A percentile compares a stretch with the other conserved stretches of the same genome.
phyloP scores from a whole-genome alignment of 2,888 invertebrate genomes.

The Anthrax anthrax region DNA sequence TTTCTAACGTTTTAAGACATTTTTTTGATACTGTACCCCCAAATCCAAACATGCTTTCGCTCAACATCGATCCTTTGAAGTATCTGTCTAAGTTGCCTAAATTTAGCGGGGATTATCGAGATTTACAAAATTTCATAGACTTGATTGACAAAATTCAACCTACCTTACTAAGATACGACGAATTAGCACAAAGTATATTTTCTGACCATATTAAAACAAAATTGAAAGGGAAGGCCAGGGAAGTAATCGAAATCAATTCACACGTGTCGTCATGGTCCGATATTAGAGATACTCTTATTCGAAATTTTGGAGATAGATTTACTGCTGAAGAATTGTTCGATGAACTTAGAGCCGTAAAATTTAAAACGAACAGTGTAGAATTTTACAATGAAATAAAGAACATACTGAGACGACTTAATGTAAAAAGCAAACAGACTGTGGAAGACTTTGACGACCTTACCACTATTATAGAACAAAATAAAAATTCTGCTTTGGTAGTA shows the following conservation, averaged over 20 bases:
- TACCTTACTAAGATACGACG: neutral
- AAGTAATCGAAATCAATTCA: conserved; percentile 5
- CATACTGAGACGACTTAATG: neutral
- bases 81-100: neutral
- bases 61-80: neutral
- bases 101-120: neutral
- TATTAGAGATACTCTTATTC: neutral
- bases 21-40: too few relatives aligned
- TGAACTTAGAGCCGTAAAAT: conserved; percentile 2
- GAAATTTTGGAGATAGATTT: conserved; percentile 9
- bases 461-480: neutral
- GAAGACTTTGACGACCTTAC: neutral
- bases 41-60: too few relatives aligned
- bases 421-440: neutral
- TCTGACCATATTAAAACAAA: conserved; percentile 5
- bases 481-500: neutral
- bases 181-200: neutral
- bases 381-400: conserved; percentile 1
- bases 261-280: neutral
- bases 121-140: neutral
- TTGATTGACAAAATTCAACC: neutral
- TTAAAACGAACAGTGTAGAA: conserved; percentile 5
- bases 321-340: conserved; percentile 7
- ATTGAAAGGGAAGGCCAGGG: conserved; percentile 4
- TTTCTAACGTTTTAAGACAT: too few relatives aligned